These are phyloP conservation scores for Monodelphis domestica DNA, from an alignment of 2,797 vertebrate species.

Conservation along the genomic window DNA sequence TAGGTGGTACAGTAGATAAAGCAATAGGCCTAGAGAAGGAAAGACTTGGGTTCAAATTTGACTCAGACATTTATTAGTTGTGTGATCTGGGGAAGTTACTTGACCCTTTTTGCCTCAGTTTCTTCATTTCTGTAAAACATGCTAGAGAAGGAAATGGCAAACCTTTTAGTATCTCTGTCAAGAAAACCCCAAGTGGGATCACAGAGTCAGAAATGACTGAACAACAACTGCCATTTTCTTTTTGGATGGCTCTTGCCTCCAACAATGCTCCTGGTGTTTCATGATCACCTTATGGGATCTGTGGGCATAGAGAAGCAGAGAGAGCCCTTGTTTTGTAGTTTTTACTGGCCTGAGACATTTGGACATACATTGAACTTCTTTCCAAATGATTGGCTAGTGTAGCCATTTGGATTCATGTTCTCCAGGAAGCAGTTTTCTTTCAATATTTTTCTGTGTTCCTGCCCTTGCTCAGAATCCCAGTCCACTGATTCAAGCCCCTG, in stretches of 20 bases:
- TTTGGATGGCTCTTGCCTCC: slow-evolving; percentile 40
- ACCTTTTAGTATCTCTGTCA: too few species aligned
- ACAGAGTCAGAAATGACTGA: too few species aligned
- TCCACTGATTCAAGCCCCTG: slow-evolving; percentile 26
- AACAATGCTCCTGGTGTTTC: neutral
- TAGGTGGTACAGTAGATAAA: too few species aligned
- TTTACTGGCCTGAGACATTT: slow-evolving; percentile 50
- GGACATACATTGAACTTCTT: slow-evolving; percentile 68
- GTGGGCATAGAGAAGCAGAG: neutral
- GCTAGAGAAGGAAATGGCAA: too few species aligned
- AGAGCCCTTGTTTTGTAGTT: slow-evolving; percentile 21
- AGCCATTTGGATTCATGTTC: slow-evolving; percentile 52
- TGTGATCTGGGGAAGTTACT: too few species aligned
- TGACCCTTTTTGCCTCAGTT: too few species aligned
- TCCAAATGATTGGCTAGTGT: neutral
- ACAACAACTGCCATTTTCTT: too few species aligned
- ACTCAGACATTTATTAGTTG: too few species aligned
- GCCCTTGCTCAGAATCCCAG: neutral
- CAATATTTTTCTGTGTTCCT: slow-evolving; percentile 25
- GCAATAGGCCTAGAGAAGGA: too few species aligned
- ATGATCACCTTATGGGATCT: slow-evolving; percentile 16
- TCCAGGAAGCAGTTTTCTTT: slow-evolving; percentile 50
- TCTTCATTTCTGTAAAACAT: too few species aligned
- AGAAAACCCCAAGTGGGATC: too few species aligned
- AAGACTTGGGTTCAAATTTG: too few species aligned